A percentile compares a stretch with the other conserved stretches of the same genome.
These are phyloP conservation scores for Madoqua kirkii DNA, from an alignment of 2,113 vertebrate species.

Conservation along the genomic window DNA sequence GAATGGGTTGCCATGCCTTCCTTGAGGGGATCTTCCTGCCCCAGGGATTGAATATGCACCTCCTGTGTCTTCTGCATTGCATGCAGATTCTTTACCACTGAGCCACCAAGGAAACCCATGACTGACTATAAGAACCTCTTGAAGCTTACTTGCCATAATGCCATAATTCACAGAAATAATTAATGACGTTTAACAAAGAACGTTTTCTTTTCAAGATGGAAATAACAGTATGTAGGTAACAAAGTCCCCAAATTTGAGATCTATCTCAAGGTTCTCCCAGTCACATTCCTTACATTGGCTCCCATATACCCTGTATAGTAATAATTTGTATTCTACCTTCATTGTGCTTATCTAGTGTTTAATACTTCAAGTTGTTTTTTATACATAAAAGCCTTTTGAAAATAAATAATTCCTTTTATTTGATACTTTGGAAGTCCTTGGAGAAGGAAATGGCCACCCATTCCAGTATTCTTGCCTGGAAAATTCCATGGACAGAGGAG, in stretches of 20 bases:
- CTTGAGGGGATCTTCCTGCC: neutral
- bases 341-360: neutral
- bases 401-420: neutral
- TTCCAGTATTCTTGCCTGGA: neutral
- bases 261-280: neutral
- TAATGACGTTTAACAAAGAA: neutral
- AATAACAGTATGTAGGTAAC: neutral
- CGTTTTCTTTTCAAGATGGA: neutral
- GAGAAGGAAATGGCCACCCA: neutral
- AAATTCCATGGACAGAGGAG: neutral
- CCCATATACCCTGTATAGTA: neutral
- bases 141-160: neutral
- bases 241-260: neutral
- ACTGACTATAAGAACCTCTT: neutral
- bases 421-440: neutral
- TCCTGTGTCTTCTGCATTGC: neutral
- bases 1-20: neutral
- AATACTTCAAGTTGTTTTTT: constrained; percentile 13
- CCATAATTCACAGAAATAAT: neutral
- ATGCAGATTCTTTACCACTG: neutral
- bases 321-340: neutral
- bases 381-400: neutral
- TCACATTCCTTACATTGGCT: neutral
- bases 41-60: neutral
- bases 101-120: neutral